A percentile compares a stretch with the other conserved stretches of the same genome.
These are phyloP conservation scores for Sminthurides bifidus DNA, from an alignment of 1,140 invertebrate genomes.

Conservation along the genomic window DNA sequence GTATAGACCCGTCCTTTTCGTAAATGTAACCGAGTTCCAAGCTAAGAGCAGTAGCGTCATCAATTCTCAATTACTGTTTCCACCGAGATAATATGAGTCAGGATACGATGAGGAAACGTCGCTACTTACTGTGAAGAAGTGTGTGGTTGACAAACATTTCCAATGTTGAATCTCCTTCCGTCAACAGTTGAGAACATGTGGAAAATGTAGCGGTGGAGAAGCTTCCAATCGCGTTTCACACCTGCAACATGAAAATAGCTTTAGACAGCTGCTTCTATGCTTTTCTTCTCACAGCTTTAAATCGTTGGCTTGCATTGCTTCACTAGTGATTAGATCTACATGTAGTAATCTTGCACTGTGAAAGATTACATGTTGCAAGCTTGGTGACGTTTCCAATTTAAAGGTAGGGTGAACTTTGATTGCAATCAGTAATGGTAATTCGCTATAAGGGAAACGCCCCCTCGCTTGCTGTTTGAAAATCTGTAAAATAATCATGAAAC, in stretches of 20 bases:
- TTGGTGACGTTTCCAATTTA: too few relatives aligned
- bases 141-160: conserved; percentile 52
- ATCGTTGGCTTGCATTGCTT: too few relatives aligned
- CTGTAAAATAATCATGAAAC: too few relatives aligned
- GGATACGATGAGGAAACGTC: neutral
- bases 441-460: too few relatives aligned
- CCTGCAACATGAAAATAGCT: conserved; percentile 36
- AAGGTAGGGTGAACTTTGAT: too few relatives aligned
- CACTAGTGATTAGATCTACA: too few relatives aligned
- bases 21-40: conserved; percentile 53
- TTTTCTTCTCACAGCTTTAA: too few relatives aligned
- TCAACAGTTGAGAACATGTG: conserved; percentile 55
- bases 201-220: conserved; percentile 57
- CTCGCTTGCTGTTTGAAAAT: too few relatives aligned
- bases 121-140: conserved; percentile 46
- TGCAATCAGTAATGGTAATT: too few relatives aligned
- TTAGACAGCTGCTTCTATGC: too few relatives aligned
- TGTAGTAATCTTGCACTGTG: too few relatives aligned
- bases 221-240: conserved; percentile 52
- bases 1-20: conserved; percentile 43
- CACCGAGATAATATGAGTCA: neutral
- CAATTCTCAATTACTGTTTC: neutral
- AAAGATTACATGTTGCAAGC: too few relatives aligned
- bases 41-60: conserved; percentile 37
- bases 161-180: conserved; percentile 47